Conservation (phyloP, 2,797 vertebrate species). For the Enteromius argenteus region DNA sequence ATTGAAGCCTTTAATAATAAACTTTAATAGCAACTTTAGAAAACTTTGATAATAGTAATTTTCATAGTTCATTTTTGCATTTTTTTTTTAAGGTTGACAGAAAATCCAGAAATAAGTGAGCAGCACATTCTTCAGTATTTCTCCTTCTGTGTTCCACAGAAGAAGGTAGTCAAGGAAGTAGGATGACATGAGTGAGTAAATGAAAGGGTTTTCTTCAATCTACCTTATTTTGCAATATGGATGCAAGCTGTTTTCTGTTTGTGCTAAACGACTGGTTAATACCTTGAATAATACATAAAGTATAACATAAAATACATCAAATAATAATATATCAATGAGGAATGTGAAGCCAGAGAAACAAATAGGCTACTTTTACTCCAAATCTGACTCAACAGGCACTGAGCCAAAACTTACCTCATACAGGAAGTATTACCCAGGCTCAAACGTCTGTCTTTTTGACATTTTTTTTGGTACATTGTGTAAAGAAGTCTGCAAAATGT, state of each 20-base stretch:
- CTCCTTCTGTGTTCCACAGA: not conserved
- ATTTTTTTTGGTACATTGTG: constrained; percentile 28
- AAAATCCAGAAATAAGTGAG: not conserved
- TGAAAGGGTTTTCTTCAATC: not conserved
- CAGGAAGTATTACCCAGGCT: constrained; percentile 37
- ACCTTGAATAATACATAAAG: not conserved
- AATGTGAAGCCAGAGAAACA: constrained; percentile 26
- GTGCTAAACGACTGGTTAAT: not conserved
- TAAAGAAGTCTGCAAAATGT: constrained; percentile 55
- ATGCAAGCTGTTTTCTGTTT: not conserved
- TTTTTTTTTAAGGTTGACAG: not conserved
- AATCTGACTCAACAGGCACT: constrained; percentile 35
- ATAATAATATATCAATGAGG: constrained; percentile 12
- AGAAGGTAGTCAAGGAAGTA: not conserved
- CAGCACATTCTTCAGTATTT: not conserved
- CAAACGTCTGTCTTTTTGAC: constrained; percentile 47
- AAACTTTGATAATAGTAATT: not conserved
- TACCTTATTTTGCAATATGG: not conserved
- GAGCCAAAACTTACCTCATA: constrained; percentile 40
- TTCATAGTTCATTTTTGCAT: not conserved
- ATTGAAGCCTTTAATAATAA: not conserved
- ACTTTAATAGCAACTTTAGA: too few species aligned
- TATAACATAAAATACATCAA: not conserved
- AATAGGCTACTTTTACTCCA: constrained; percentile 39
- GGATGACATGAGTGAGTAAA: too few species aligned